Percentiles rank a stretch among this genome's conserved stretches.
Evolutionary conservation across 2,888 invertebrate genomes (phyloP).

Genomic region (Pogonocherus hispidulus): DNA sequence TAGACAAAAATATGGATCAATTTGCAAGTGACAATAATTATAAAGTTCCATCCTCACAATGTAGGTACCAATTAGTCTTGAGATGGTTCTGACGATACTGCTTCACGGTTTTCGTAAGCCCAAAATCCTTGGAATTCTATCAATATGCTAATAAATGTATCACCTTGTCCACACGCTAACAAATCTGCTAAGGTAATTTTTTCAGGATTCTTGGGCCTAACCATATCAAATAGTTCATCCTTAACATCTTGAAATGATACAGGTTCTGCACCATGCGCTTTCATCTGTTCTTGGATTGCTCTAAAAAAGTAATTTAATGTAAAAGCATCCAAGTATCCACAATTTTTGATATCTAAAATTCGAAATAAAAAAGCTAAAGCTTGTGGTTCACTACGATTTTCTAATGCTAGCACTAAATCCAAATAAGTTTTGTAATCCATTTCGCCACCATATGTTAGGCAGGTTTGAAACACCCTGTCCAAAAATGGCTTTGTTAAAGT

Average conservation of each 20-base stretch:
- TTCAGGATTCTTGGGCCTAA: constrained; percentile 86
- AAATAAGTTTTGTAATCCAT: constrained; percentile 98
- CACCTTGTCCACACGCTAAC: constrained; percentile 89
- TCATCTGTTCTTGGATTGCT: constrained; percentile 94
- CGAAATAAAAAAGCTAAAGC: constrained; percentile 92
- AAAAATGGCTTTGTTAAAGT: constrained; percentile 92
- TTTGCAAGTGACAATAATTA: too few species aligned
- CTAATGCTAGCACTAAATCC: constrained; percentile 93
- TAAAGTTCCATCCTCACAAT: too few species aligned
- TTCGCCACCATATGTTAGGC: constrained; percentile 93
- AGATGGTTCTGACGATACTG: constrained; percentile 75
- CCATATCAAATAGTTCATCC: constrained; percentile 99
- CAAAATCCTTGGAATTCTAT: constrained; percentile 97
- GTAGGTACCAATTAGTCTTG: constrained; percentile 63
- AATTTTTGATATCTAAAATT: constrained; percentile 90
- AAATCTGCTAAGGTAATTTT: constrained; percentile 91
- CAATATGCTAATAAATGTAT: constrained; percentile 93
- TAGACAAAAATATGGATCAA: too few species aligned
- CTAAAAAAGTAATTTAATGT: constrained; percentile 91
- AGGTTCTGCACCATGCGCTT: constrained; percentile 88
- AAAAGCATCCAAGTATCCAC: constrained; percentile 90
- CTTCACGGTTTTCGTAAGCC: constrained; percentile 96
- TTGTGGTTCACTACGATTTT: constrained; percentile 92
- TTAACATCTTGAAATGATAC: constrained; percentile 95
- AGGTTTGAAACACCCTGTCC: constrained; percentile 94